These are phyloP conservation scores for Danionella cerebrum DNA, from an alignment of 2,113 vertebrate genomes.

Conservation along the genomic window DNA sequence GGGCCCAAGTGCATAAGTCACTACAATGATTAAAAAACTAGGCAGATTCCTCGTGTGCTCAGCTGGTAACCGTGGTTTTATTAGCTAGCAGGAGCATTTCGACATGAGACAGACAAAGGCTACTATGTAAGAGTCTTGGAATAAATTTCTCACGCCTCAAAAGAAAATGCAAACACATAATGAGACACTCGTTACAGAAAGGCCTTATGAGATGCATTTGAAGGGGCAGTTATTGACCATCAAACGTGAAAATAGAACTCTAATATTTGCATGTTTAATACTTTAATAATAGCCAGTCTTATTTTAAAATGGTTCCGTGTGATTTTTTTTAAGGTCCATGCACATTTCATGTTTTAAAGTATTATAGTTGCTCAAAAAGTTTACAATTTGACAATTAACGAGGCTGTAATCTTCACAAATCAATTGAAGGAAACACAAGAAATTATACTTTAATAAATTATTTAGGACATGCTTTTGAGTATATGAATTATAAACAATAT, in stretches of 20 bases:
- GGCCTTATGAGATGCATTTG: background rate
- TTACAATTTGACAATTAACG: background rate
- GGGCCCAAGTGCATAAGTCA: background rate
- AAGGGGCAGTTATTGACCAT: too few species aligned
- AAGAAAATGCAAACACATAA: background rate
- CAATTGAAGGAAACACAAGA: too few species aligned
- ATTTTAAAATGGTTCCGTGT: background rate
- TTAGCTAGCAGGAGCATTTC: conserved; percentile 7
- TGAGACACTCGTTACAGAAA: background rate
- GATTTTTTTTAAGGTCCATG: background rate
- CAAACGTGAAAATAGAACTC: background rate
- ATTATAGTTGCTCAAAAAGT: background rate
- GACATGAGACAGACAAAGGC: conserved; percentile 10
- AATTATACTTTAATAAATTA: too few species aligned
- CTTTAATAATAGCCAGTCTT: background rate
- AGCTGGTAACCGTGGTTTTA: conserved; percentile 23
- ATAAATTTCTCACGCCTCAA: background rate
- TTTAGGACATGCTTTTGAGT: too few species aligned
- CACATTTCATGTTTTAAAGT: background rate
- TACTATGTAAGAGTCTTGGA: background rate
- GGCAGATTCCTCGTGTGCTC: conserved; percentile 11
- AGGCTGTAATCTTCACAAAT: background rate
- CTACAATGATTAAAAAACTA: conserved; percentile 2
- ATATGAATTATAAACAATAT: too few species aligned
- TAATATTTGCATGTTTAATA: background rate